phyloP scores from a whole-genome alignment of 2,113 vertebrate species.

The Scomber scombrus region DNA sequence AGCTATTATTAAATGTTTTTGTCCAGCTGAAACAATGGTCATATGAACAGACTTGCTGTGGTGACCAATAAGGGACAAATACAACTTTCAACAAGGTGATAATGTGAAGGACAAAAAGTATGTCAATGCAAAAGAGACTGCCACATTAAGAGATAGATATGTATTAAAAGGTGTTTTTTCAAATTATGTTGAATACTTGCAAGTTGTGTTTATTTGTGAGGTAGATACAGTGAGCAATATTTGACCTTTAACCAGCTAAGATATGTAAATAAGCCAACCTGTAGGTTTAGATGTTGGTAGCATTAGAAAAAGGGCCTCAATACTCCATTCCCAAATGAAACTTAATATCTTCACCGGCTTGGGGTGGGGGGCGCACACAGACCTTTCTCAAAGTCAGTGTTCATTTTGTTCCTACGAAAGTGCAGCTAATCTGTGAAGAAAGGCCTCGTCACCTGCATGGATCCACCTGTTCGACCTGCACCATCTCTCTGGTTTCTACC shows the following conservation, averaged over 20 bases:
- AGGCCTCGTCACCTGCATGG: constrained; percentile 70
- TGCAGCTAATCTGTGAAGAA: constrained; percentile 71
- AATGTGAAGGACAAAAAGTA: neutral
- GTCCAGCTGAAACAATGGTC: neutral
- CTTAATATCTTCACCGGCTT: constrained; percentile 36
- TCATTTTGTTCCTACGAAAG: constrained; percentile 44
- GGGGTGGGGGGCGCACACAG: constrained; percentile 14
- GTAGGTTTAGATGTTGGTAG: neutral
- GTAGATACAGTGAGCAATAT: neutral
- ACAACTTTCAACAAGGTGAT: neutral
- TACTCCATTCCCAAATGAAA: constrained; percentile 22
- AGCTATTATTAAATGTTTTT: neutral
- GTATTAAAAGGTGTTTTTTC: neutral
- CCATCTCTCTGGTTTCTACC: constrained; percentile 62
- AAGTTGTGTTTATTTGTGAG: neutral
- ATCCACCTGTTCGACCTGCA: constrained; percentile 64
- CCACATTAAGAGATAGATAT: neutral
- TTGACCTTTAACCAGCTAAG: too few species aligned
- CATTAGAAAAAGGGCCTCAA: neutral
- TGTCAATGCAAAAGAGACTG: neutral
- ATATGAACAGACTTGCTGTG: neutral
- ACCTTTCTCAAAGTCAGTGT: constrained; percentile 24
- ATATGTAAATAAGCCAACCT: neutral
- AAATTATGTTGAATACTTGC: neutral
- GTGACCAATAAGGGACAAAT: neutral